Evolutionary conservation across 2,888 invertebrate species (phyloP).

Genomic region (Macrostomum cliftonense): DNA sequence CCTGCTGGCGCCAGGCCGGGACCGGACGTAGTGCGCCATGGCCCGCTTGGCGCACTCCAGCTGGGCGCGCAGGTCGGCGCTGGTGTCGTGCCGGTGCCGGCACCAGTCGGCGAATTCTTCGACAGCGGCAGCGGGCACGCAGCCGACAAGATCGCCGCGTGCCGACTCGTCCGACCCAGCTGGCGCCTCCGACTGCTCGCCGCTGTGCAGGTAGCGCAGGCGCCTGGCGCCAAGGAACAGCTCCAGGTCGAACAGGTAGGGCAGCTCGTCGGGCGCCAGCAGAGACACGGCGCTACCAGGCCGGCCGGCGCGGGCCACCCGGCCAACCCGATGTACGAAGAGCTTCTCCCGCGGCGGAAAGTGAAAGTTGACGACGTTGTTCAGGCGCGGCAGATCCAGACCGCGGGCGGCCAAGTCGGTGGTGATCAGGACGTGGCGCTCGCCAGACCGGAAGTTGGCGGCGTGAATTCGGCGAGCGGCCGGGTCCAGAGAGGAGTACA

Average conservation of each 20-base stretch:
- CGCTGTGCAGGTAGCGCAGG: too few relatives aligned
- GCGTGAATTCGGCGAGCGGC: slow-evolving; percentile 83
- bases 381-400: slow-evolving; percentile 81
- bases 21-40: too few relatives aligned
- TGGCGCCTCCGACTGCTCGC: too few relatives aligned
- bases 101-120: too few relatives aligned
- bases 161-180: too few relatives aligned
- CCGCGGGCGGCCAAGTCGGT: slow-evolving; percentile 96
- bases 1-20: too few relatives aligned
- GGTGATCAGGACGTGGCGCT: slow-evolving; percentile 66
- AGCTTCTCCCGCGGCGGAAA: slow-evolving; percentile 90
- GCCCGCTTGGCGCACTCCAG: too few relatives aligned
- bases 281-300: slow-evolving; percentile 76
- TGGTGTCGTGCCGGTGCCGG: too few relatives aligned
- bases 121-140: too few relatives aligned
- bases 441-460: slow-evolving; percentile 48
- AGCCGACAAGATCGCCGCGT: too few relatives aligned
- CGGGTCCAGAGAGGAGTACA: slow-evolving; percentile 83
- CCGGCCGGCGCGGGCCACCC: slow-evolving; percentile 84
- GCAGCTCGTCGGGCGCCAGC: slow-evolving; percentile 67
- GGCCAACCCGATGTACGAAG: slow-evolving; percentile 86
- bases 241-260: slow-evolving; percentile 79
- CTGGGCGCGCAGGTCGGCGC: too few relatives aligned
- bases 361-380: slow-evolving; percentile 85
- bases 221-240: slow-evolving; percentile 50